Percentiles rank a stretch among this genome's conserved stretches.
phyloP scores from a whole-genome alignment of 2,113 vertebrate species.

The Thunnus maccoyii region DNA sequence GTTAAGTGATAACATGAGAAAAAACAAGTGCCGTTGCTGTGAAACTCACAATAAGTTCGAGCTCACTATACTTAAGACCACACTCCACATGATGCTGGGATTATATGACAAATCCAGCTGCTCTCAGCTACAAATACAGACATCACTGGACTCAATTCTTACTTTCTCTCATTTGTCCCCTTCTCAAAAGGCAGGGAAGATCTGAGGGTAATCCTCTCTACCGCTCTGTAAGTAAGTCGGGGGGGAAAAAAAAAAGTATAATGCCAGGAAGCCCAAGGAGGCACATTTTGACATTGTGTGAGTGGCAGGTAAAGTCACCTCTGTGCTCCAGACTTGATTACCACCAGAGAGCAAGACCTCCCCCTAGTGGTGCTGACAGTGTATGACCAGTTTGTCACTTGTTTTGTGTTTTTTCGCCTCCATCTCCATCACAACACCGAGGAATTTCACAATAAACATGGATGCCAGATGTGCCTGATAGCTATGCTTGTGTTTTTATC shows the following conservation, averaged over 20 bases:
- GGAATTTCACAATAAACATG: slow-evolving; percentile 1
- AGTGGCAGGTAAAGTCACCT: slow-evolving; percentile 79
- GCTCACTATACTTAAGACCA: slow-evolving; percentile 11
- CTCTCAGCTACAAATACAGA: slow-evolving; percentile 33
- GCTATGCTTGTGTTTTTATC: not conserved
- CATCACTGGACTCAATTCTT: slow-evolving; percentile 32
- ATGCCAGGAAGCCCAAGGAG: slow-evolving; percentile 61
- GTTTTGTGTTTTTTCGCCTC: not conserved
- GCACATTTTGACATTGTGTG: slow-evolving; percentile 68
- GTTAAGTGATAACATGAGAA: not conserved
- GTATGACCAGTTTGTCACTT: not conserved
- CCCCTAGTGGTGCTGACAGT: slow-evolving; percentile 59
- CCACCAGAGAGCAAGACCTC: slow-evolving; percentile 63
- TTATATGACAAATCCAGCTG: slow-evolving; percentile 44
- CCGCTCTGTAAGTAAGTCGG: slow-evolving; percentile 45
- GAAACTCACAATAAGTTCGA: not conserved
- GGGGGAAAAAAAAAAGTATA: slow-evolving; percentile 28
- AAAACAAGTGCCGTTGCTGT: not conserved
- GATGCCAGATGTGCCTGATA: not conserved
- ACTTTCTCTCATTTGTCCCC: slow-evolving; percentile 40
- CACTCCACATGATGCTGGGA: slow-evolving; percentile 20
- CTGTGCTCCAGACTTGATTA: not conserved
- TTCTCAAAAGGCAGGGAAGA: slow-evolving; percentile 38
- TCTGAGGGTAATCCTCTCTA: slow-evolving; percentile 64
- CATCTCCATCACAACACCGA: not conserved